Evolutionary conservation across 2,113 vertebrate genomes (phyloP), one percentile per base, ranked within the genome.

Genomic region (Phalacrocorax carbo): DNA sequence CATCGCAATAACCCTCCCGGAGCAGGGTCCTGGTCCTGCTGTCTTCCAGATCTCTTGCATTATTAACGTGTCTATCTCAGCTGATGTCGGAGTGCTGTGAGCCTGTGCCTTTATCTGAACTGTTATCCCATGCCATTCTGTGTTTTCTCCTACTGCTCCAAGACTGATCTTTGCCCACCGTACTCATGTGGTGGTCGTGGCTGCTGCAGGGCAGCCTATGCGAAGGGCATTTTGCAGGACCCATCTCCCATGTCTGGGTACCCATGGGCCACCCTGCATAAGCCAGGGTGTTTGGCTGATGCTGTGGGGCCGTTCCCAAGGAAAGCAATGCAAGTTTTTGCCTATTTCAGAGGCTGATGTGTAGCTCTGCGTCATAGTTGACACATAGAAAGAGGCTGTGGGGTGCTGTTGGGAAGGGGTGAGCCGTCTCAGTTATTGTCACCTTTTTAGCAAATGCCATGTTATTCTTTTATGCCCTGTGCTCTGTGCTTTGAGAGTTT

Each of bases 151-250:
- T 54, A 2, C 38, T 58, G 30, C 29, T 82, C n/a, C 38, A 44
- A 2, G 13, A 4, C 32, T 25, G 26, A 5, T 32, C 25, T 44
- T 62, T 64, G 66, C 44, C 19, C 1, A 0, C 13, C 2, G 0
- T 26, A 8, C 29, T 58, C 13, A 4, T 1, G 4, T 8, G 12
- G 17, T 19, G 42, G 46, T 44, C 0, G 1, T 1, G 6, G 57
- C 52, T 77, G 17, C 19, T 85, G 51, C 34, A 0, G 2, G 54
- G 21, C 49, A 32, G 38, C 25, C 21, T 27, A 4, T 0, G 0
- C 15, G 32, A 23, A 72, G n/a, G 32, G 15, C 2, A 3, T 65
- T 88, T 82, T 46, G 32, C 27, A 40, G 49, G 58, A 80, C 25
- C 17, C 3, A 2, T 32, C 15, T 80, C 32, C 15, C 29, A 10